Conservation (phyloP, 2,797 vertebrate genomes). For the Chelidonichthys spinosus region DNA sequence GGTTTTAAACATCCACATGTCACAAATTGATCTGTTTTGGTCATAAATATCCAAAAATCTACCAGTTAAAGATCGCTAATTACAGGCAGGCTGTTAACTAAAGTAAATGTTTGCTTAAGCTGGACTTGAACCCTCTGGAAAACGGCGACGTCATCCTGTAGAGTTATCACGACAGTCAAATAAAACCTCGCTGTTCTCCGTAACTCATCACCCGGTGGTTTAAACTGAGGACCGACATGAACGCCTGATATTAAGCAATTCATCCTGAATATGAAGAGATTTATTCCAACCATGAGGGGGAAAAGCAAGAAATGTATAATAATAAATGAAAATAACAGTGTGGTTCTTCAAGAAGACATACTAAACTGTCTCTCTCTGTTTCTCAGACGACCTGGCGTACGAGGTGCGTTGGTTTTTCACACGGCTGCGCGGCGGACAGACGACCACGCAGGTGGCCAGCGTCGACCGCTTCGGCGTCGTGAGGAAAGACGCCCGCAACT, state of each 20-base stretch:
- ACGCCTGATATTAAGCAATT: neutral
- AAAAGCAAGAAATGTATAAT: too few relatives aligned
- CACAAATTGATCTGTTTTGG: too few relatives aligned
- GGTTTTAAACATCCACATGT: too few relatives aligned
- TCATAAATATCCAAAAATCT: too few relatives aligned
- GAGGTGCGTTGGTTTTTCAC: constrained; percentile 92
- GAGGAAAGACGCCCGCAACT: constrained; percentile 83
- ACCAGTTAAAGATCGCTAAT: neutral
- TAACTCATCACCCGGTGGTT: neutral
- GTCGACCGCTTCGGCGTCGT: constrained; percentile 89
- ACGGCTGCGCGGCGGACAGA: constrained; percentile 80
- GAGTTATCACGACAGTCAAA: neutral
- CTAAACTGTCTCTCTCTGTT: neutral
- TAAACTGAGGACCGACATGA: neutral
- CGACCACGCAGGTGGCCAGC: constrained; percentile 78
- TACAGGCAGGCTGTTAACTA: neutral
- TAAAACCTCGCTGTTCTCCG: neutral
- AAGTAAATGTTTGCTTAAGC: constrained; percentile 2
- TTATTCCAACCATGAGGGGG: too few relatives aligned
- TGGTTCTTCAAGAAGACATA: too few relatives aligned
- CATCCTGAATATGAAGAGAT: too few relatives aligned
- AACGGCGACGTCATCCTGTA: neutral
- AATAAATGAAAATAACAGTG: too few relatives aligned
- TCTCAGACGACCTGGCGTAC: constrained; percentile 89
- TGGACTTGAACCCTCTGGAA: neutral